These are phyloP conservation scores for Platycnemis pennipes DNA, from an alignment of 2,888 invertebrate species.

Conservation along the genomic window DNA sequence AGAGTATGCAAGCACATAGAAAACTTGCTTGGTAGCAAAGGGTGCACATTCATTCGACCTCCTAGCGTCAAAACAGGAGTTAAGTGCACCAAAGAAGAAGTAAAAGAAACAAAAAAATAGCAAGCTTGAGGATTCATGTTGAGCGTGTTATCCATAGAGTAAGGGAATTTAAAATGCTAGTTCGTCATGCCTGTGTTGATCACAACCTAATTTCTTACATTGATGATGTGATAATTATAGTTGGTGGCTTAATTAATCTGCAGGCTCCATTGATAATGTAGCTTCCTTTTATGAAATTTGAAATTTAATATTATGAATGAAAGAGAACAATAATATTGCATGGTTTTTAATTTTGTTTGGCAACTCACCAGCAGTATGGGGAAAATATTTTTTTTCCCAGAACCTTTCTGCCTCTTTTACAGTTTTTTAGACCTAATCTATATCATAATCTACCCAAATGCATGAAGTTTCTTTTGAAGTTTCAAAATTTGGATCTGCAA, in stretches of 20 bases:
- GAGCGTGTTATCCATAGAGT: background rate
- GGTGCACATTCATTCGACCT: background rate
- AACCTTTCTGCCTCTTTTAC: too few relatives aligned
- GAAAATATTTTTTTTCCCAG: background rate
- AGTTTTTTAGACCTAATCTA: too few relatives aligned
- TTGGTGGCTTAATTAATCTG: background rate
- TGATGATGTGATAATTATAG: too few relatives aligned
- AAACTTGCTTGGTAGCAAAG: background rate
- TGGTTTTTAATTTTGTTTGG: too few relatives aligned
- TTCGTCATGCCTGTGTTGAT: background rate
- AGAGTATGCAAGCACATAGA: background rate
- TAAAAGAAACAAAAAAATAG: background rate
- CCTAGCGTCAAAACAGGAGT: background rate
- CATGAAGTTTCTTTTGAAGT: background rate
- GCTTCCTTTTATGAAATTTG: too few relatives aligned
- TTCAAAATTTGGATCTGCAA: background rate
- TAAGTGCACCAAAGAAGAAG: background rate
- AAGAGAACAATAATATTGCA: too few relatives aligned
- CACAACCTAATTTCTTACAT: background rate
- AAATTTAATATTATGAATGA: too few relatives aligned
- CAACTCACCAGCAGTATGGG: background rate
- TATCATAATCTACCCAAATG: too few relatives aligned
- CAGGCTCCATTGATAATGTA: background rate
- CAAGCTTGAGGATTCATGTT: background rate
- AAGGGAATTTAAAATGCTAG: slow-evolving; percentile 34